Base-by-base conservation (phyloP, 2,888 invertebrate species). In the Allacma fusca region DNA sequence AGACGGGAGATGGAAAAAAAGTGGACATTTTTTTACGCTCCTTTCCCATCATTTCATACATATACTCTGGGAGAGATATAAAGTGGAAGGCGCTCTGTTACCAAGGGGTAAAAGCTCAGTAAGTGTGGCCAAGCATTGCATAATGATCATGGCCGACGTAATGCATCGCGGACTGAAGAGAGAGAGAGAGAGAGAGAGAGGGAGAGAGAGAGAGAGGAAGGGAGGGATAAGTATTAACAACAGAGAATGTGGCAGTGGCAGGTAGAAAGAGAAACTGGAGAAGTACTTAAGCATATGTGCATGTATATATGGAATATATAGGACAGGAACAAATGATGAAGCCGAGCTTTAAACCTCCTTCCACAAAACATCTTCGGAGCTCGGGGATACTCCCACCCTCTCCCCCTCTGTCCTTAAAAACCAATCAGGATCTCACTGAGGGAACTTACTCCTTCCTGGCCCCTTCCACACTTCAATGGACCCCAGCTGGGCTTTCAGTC, bases 61-160 rank as follows among this genome's bases (percentile, higher is more conserved):
- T 50, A 50, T 50, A 50, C 50, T 19, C 2, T 1, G 50, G 50
- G 1, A 50, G 4, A 50, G 19, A 50, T 50, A 50, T 5, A 5
- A 9, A 2, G 16, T 19, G 19, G 50, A 13, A 19, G 19, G 50
- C 16, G 4, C n/a, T 50, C 19, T 50, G 50, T 50, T 50, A 50
- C 50, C 19, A 50, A 50, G 50, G 50, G 50, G 50, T 50, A 16
- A 50, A 50, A 19, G 34, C 34, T 34, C 34, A 34, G 34, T 34
- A 4, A 34, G 34, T 34, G 34, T 34, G 34, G 34, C 34, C 4
- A 34, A 34, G 19, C 50, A 50, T 50, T 50, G n/a, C 19, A 50
- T 50, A 50, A 50, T 50, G 50, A 50, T 50, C 50, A 50, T 50
- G 50, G 50, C 50, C 50, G 50, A 50, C 50, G 50, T 40, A 50